Evolutionary conservation across 1,140 invertebrate species (phyloP), one percentile per base, ranked within the genome.

Genomic region (Scaptomyza hsui): DNA sequence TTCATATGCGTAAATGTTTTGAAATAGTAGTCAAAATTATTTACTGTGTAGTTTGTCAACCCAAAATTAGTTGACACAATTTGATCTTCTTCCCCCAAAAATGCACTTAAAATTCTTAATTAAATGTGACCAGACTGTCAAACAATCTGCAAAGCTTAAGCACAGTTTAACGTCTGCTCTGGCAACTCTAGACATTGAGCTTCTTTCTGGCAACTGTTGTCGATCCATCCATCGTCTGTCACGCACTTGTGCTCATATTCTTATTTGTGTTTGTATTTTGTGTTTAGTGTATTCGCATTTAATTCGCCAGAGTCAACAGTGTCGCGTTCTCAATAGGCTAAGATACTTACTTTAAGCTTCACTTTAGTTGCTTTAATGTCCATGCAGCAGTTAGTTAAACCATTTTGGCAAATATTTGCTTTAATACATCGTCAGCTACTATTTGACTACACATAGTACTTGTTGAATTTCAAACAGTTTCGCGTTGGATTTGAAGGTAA

Each of bases 401-500:
- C 71, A 59, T 71, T 74, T 78, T 26, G 10, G 57, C 51, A 77
- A 86, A 88, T 81, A 81, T 86, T 86, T 81, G 24, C 47, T 4
- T 2, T 49, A 59, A 60, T 9, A 41, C 26, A 59, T 21, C 35
- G 26, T 44, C 45, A 59, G 42, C 49, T 64, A 61, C 49, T 64
- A 61, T 42, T 47, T 57, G 15, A 68, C 9, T 51, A 15, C 26
- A 51, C 39, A 13, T 29, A n/a, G n/a, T n/a, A 56, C 53, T 59
- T 59, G 45, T 21, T 48, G 39, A 45, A 53, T 24, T 18, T 37
- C 39, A 39, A 37, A 45, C 42, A 39, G 39, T 37, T 62, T 35
- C 32, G 16, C 10, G 39, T 29, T 3, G 13, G n/a, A 37, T n/a
- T 37, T 42, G 62, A 72, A 72, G 69, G 63, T n/a, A 61, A 72